Evolutionary conservation across 2,888 invertebrate genomes (phyloP).

Genomic region (Sialis lutaria): DNA sequence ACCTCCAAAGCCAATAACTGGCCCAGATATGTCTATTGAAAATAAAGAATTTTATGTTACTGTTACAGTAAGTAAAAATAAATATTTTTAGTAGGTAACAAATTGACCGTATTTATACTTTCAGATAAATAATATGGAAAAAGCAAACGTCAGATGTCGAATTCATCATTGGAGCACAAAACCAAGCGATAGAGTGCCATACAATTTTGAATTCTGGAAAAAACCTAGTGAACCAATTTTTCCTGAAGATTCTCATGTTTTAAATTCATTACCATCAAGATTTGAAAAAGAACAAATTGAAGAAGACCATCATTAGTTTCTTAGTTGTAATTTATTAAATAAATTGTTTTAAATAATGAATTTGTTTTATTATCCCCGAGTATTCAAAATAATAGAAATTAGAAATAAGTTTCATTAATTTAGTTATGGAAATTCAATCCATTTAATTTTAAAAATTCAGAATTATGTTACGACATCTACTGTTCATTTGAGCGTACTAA

Average conservation of each 20-base stretch:
- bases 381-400: too few species aligned
- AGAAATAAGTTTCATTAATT: too few species aligned
- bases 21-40: constrained; percentile 65
- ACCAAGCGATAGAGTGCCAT: constrained; percentile 37
- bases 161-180: constrained; percentile 64
- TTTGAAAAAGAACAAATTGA: not conserved
- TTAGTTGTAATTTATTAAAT: too few species aligned
- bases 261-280: constrained; percentile 6
- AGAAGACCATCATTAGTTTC: too few species aligned
- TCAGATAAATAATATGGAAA: constrained; percentile 56
- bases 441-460: too few species aligned
- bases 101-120: constrained; percentile 12
- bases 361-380: too few species aligned
- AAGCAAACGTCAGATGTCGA: constrained; percentile 54
- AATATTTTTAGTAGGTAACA: not conserved
- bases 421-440: too few species aligned
- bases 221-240: constrained; percentile 38
- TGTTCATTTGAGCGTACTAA: too few species aligned
- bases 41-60: constrained; percentile 66
- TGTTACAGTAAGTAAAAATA: constrained; percentile 43
- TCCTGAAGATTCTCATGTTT: constrained; percentile 25
- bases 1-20: constrained; percentile 54
- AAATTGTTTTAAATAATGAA: too few species aligned
- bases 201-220: constrained; percentile 34
- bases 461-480: too few species aligned